Evolutionary conservation across 1,140 invertebrate genomes (phyloP).

Genomic region (Cherax quadricarinatus): DNA sequence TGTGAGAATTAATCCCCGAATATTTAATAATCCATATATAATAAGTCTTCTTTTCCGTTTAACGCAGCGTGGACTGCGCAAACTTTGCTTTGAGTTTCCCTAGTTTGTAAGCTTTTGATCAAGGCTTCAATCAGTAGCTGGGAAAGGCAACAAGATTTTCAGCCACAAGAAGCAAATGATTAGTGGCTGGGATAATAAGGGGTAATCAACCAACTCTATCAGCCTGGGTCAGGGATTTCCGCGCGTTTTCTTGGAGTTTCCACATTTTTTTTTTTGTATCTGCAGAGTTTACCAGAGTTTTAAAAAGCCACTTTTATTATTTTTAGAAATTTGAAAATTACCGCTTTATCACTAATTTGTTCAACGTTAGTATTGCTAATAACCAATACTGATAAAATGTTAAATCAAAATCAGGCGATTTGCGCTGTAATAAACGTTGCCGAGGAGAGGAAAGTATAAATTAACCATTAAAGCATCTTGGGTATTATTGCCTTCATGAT

Average conservation of each 20-base stretch:
- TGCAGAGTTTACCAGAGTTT: too few relatives aligned
- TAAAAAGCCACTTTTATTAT: too few relatives aligned
- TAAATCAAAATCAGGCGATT: too few relatives aligned
- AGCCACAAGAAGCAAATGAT: constrained; percentile 1
- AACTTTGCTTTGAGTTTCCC: background rate
- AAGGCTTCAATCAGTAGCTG: background rate
- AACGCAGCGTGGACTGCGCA: background rate
- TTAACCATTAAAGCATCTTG: too few relatives aligned
- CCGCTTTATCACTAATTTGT: too few relatives aligned
- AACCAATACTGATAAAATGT: too few relatives aligned
- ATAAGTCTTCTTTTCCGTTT: background rate
- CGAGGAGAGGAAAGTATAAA: too few relatives aligned
- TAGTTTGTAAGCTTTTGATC: background rate
- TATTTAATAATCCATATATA: background rate
- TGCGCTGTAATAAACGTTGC: too few relatives aligned
- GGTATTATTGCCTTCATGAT: too few relatives aligned
- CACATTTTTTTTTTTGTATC: background rate
- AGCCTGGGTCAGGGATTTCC: background rate
- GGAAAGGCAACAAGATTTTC: background rate
- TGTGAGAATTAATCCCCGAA: background rate
- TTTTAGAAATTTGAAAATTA: too few relatives aligned
- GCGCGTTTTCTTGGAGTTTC: background rate
- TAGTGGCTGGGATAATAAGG: background rate
- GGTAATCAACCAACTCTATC: background rate
- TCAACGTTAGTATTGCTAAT: too few relatives aligned